phyloP scores from a whole-genome alignment of 2,888 invertebrate genomes.

The Metallyticus violacea region DNA sequence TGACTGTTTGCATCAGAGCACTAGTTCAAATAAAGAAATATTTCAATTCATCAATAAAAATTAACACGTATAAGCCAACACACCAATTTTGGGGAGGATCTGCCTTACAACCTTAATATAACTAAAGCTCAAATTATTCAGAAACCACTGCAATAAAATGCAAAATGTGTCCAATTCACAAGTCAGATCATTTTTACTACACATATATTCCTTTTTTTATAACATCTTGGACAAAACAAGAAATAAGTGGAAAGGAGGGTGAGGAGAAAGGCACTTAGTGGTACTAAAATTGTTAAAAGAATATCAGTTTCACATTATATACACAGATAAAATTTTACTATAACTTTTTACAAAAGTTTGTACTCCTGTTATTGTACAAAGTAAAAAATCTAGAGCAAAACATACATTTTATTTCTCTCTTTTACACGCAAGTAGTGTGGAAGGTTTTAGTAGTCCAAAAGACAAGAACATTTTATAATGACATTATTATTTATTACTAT shows the following conservation, averaged over 20 bases:
- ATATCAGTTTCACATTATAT: background rate
- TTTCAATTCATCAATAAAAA: too few species aligned
- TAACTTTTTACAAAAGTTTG: background rate
- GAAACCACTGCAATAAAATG: too few species aligned
- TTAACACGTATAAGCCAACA: too few species aligned
- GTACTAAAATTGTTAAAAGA: background rate
- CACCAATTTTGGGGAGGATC: too few species aligned
- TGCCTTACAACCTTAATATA: too few species aligned
- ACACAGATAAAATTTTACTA: background rate
- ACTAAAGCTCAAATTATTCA: too few species aligned
- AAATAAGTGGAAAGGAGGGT: background rate
- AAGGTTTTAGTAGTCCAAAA: background rate
- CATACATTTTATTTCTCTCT: background rate
- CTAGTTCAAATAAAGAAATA: too few species aligned
- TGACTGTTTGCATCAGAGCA: too few species aligned
- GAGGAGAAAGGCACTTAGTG: background rate
- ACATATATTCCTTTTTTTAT: too few species aligned
- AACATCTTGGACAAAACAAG: background rate
- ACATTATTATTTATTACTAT: background rate
- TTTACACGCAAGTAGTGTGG: background rate
- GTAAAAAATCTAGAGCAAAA: background rate
- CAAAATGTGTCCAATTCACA: too few species aligned
- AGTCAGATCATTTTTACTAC: too few species aligned
- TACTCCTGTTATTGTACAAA: constrained; percentile 1
- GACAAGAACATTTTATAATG: background rate